Conservation (phyloP, 2,113 vertebrate genomes). For the Carassius carassius region DNA sequence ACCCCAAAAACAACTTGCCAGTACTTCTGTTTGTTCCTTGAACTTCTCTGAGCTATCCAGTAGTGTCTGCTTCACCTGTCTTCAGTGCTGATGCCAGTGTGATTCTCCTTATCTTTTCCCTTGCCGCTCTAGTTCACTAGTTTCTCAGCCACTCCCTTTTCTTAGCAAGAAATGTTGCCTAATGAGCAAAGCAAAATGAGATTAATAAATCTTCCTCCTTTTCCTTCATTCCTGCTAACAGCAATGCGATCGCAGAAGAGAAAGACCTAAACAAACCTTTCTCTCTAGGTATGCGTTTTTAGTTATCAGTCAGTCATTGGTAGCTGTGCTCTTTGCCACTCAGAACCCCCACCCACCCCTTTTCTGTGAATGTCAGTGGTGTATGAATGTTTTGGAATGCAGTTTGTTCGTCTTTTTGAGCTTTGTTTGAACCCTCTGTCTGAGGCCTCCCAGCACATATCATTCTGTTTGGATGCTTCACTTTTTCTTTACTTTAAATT, state of each 20-base stretch:
- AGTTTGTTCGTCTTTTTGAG: neutral
- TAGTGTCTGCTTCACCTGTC: conserved; percentile 5
- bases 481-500: neutral
- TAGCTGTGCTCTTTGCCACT: neutral
- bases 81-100: neutral
- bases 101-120: neutral
- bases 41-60: neutral
- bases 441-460: neutral
- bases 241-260: neutral
- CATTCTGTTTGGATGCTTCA: neutral
- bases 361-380: conserved; percentile 2
- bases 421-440: neutral
- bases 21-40: neutral
- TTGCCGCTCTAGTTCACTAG: neutral
- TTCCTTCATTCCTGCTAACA: neutral
- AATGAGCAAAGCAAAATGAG: neutral
- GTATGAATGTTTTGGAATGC: neutral
- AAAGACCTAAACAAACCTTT: neutral
- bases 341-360: neutral
- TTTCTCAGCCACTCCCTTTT: conserved; percentile 4
- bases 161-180: neutral
- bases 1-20: neutral
- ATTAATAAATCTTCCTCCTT: neutral
- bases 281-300: neutral
- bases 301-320: conserved; percentile 7